Conservation (phyloP, 2,113 vertebrate species). For the Pseudois nayaur region DNA sequence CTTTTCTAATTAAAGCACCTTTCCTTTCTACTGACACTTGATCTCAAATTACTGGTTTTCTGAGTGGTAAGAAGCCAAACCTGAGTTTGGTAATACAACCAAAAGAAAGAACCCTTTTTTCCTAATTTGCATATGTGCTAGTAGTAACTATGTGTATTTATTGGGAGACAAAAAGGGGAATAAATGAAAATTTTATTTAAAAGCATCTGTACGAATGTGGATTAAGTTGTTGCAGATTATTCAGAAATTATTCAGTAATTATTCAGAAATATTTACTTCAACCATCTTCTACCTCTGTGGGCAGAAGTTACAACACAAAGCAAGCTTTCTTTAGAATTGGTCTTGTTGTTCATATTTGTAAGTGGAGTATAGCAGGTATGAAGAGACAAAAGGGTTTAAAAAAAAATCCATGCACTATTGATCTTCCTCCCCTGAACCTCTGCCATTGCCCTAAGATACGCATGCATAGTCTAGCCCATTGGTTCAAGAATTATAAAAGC, state of each 20-base stretch:
- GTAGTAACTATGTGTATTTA: not conserved
- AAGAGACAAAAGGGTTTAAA: not conserved
- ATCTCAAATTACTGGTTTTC: not conserved
- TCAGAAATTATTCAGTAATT: no score
- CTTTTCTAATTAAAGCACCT: not conserved
- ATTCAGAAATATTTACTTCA: constrained; percentile 8
- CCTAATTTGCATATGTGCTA: not conserved
- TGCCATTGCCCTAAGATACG: not conserved
- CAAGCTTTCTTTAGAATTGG: not conserved
- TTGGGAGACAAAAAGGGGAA: not conserved
- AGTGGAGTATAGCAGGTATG: not conserved
- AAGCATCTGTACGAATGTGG: not conserved
- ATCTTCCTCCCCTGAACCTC: not conserved
- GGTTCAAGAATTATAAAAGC: not conserved
- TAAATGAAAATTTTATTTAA: not conserved
- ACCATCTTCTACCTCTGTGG: not conserved
- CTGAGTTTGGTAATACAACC: not conserved
- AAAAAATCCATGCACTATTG: not conserved
- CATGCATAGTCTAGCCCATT: not conserved
- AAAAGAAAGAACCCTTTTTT: not conserved
- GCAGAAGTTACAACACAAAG: not conserved
- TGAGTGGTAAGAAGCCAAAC: not conserved
- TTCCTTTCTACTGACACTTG: not conserved
- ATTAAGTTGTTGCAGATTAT: not conserved
- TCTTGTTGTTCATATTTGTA: not conserved